A percentile compares a stretch with the other conserved stretches of the same genome.
phyloP scores from a whole-genome alignment of 2,888 invertebrate species.

The Folsomia manolachei region DNA sequence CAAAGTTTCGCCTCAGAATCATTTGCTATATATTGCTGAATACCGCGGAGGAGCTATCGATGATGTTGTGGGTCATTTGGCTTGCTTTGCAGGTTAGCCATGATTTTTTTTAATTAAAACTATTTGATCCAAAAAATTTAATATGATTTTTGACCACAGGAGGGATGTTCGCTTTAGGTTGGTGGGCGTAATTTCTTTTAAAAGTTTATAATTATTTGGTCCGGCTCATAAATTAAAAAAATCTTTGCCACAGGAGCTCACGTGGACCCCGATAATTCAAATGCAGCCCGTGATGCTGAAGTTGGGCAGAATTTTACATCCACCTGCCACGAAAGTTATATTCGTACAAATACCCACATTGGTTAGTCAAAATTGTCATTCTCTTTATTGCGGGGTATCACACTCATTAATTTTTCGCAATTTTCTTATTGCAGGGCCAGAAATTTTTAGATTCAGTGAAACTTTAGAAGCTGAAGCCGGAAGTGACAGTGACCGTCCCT shows the following conservation, averaged over 20 bases:
- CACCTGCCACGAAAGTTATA: constrained; percentile 96
- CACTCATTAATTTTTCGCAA: constrained; percentile 5
- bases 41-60: constrained; percentile 23
- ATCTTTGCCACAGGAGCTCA: constrained; percentile 49
- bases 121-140: background rate
- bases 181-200: background rate
- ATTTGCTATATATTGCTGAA: constrained; percentile 48
- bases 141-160: background rate
- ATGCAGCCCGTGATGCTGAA: constrained; percentile 43
- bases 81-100: constrained; percentile 88
- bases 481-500: constrained; percentile 84
- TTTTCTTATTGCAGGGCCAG: constrained; percentile 37
- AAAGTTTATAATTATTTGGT: background rate
- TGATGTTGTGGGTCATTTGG: constrained; percentile 78
- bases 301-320: constrained; percentile 45
- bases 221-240: background rate
- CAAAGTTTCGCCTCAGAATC: constrained; percentile 38
- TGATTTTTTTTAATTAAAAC: background rate
- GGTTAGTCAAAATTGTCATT: constrained; percentile 26
- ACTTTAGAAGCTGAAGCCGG: constrained; percentile 70
- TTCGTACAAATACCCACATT: constrained; percentile 63
- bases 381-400: background rate
- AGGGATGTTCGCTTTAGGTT: background rate
- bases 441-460: constrained; percentile 46
- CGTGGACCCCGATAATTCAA: constrained; percentile 35